Evolutionary conservation across 2,113 vertebrate genomes (phyloP).

Genomic region (Pelecanus crispus): DNA sequence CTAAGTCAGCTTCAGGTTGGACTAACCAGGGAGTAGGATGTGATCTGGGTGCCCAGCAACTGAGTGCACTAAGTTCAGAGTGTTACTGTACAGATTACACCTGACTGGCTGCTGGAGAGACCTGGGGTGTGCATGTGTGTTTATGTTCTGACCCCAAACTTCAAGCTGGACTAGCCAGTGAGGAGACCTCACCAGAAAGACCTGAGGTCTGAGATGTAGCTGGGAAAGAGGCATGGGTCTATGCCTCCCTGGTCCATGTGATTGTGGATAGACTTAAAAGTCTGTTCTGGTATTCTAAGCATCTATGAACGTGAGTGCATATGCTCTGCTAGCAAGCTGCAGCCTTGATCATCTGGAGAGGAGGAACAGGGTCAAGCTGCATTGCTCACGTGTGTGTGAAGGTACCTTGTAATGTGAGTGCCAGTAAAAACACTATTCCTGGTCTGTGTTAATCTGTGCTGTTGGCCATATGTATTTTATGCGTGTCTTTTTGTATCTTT

Average conservation of each 20-base stretch:
- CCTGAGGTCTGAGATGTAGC: background rate
- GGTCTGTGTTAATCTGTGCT: background rate
- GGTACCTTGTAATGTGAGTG: background rate
- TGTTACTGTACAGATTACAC: background rate
- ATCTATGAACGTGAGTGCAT: no score
- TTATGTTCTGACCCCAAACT: background rate
- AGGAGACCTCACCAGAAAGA: background rate
- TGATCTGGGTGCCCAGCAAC: background rate
- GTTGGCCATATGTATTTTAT: background rate
- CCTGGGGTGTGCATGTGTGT: background rate
- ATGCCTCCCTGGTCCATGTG: no score
- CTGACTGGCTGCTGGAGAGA: background rate
- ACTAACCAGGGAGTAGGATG: background rate
- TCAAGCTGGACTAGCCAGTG: background rate
- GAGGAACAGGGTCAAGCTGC: background rate
- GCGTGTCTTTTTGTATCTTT: fast-evolving
- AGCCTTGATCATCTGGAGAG: background rate
- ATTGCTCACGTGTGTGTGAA: background rate
- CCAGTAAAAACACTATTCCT: background rate
- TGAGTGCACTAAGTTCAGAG: background rate
- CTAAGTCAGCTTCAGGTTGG: background rate
- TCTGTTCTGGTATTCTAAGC: background rate
- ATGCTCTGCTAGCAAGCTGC: background rate
- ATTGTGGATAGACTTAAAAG: background rate
- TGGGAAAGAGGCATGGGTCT: background rate